Evolutionary conservation across 2,113 vertebrate species (phyloP).

Genomic region (Chlamydotis undulata): DNA sequence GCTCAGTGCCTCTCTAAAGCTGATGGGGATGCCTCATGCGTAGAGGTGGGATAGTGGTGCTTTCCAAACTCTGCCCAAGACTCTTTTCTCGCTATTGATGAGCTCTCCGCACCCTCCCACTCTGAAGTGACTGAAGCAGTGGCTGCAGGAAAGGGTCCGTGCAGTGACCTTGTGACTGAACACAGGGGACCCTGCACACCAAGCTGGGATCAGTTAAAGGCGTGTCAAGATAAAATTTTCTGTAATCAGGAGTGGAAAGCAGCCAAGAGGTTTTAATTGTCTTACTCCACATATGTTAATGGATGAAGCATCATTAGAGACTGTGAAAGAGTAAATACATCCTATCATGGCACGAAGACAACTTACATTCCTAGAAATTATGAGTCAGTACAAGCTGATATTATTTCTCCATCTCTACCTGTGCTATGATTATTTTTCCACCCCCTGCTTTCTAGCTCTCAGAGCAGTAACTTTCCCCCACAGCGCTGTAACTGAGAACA

Average conservation of each 20-base stretch:
- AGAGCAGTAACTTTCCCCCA: background rate
- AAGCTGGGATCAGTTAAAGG: background rate
- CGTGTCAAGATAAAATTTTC: background rate
- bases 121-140: background rate
- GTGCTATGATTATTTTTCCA: background rate
- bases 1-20: background rate
- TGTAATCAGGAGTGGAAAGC: background rate
- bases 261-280: background rate
- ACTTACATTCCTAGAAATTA: conserved; percentile 39
- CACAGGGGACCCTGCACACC: background rate
- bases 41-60: background rate
- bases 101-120: background rate
- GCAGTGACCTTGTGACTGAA: background rate
- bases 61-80: background rate
- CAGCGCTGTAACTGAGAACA: background rate
- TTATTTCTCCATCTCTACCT: conserved; percentile 25
- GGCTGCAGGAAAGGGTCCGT: background rate
- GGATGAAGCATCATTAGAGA: conserved; percentile 23
- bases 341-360: background rate
- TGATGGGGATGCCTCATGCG: background rate
- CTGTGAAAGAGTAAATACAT: conserved; percentile 9
- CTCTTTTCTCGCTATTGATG: background rate
- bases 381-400: background rate
- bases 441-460: background rate
- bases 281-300: conserved; percentile 5